Percentiles rank a stretch among this genome's conserved stretches.
These are phyloP conservation scores for Hemaris fuciformis DNA, from an alignment of 2,888 invertebrate genomes.

Conservation along the genomic window DNA sequence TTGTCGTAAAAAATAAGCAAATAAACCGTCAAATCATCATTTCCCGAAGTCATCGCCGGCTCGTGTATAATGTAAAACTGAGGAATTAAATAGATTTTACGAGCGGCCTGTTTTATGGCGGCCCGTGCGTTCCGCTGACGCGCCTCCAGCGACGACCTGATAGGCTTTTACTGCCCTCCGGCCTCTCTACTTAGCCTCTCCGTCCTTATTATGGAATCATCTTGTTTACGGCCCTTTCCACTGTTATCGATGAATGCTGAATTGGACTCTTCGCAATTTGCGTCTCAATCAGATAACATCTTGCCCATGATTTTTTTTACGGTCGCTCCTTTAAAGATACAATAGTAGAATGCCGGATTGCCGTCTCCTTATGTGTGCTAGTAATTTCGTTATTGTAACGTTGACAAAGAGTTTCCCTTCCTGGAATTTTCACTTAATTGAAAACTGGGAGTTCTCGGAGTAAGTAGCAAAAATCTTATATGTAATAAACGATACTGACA, in stretches of 20 bases:
- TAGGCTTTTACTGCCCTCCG: constrained; percentile 33
- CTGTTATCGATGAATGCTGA: constrained; percentile 20
- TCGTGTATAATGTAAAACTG: constrained; percentile 25
- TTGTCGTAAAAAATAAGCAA: constrained; percentile 15
- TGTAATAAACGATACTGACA: too few species aligned
- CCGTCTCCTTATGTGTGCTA: not conserved
- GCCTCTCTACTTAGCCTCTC: constrained; percentile 17
- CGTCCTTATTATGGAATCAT: constrained; percentile 45
- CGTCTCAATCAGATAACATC: constrained; percentile 21
- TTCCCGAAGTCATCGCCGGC: constrained; percentile 28
- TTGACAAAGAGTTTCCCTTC: not conserved
- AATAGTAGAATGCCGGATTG: not conserved
- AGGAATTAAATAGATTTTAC: constrained; percentile 50
- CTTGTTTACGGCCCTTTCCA: constrained; percentile 37
- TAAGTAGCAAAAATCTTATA: not conserved
- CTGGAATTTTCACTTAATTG: not conserved
- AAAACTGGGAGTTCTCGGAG: not conserved
- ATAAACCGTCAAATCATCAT: constrained; percentile 31
- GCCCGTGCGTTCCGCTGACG: constrained; percentile 38
- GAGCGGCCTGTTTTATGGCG: constrained; percentile 46
- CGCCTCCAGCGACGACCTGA: constrained; percentile 34
- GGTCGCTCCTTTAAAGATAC: not conserved
- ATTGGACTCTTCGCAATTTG: constrained; percentile 27
- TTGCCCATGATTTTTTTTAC: constrained; percentile 12
- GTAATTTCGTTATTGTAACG: not conserved